Evolutionary conservation across 2,888 invertebrate species (phyloP).

Genomic region (Apodemia mormo): DNA sequence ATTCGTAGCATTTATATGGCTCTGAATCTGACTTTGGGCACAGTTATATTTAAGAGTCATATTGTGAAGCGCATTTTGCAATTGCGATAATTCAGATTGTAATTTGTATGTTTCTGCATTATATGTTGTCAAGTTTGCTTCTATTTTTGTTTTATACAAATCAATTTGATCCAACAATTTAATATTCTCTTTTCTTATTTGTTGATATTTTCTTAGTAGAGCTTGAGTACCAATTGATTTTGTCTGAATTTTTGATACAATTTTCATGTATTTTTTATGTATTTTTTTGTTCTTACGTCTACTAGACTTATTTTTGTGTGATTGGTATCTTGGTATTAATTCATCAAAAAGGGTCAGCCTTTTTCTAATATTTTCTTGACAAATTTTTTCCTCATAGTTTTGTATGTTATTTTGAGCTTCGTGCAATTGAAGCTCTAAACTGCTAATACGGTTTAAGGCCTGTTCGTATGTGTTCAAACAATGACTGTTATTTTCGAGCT

Average conservation of each 20-base stretch:
- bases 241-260: neutral
- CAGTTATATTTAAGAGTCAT: neutral
- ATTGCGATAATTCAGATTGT: neutral
- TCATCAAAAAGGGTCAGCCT: neutral
- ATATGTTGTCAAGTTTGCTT: neutral
- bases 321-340: neutral
- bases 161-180: neutral
- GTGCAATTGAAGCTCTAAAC: neutral
- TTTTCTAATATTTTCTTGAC: neutral
- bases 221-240: neutral
- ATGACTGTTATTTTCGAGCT: neutral
- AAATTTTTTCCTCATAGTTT: neutral
- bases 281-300: neutral
- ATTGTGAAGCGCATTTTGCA: neutral
- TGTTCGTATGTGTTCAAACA: neutral
- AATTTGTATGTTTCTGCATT: neutral
- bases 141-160: neutral
- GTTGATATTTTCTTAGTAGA: neutral
- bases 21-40: neutral
- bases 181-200: neutral
- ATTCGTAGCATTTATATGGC: neutral
- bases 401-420: neutral
- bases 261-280: neutral
- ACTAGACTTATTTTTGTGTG: neutral
- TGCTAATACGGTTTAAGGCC: neutral